Percentiles rank a stretch among this genome's conserved stretches.
These are phyloP conservation scores for Leucania comma DNA, from an alignment of 2,888 invertebrate genomes.

Conservation along the genomic window DNA sequence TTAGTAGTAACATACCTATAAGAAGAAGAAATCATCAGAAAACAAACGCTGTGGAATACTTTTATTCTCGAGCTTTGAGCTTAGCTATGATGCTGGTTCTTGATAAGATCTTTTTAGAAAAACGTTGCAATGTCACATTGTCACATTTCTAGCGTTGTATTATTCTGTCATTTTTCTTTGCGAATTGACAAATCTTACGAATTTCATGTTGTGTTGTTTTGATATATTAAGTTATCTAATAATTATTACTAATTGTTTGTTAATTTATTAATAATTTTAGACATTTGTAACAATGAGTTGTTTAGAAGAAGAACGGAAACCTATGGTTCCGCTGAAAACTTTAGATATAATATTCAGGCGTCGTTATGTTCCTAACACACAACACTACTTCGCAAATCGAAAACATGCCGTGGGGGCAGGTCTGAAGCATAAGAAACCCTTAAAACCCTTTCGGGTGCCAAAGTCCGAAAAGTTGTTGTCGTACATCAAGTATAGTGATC, in stretches of 20 bases:
- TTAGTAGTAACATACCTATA: neutral
- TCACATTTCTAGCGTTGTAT: neutral
- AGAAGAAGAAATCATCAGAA: neutral
- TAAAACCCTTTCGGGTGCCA: slow-evolving; percentile 81
- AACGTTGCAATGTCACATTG: slow-evolving; percentile 11
- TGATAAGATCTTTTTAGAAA: slow-evolving; percentile 6
- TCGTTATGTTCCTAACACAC: slow-evolving; percentile 86
- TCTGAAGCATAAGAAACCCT: slow-evolving; percentile 67
- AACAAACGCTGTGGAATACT: neutral
- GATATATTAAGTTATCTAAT: slow-evolving; percentile 4
- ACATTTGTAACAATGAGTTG: slow-evolving; percentile 64
- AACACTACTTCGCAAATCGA: slow-evolving; percentile 86
- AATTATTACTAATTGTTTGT: neutral
- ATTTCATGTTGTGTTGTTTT: slow-evolving; percentile 21
- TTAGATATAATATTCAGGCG: slow-evolving; percentile 86
- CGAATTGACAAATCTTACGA: slow-evolving; percentile 5
- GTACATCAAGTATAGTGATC: slow-evolving; percentile 86
- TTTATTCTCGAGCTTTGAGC: neutral
- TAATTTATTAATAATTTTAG: slow-evolving; percentile 3
- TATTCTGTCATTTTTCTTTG: slow-evolving; percentile 36
- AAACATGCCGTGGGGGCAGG: slow-evolving; percentile 76
- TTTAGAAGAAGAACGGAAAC: slow-evolving; percentile 79
- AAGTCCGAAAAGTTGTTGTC: slow-evolving; percentile 85
- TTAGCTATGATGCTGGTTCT: slow-evolving; percentile 16
- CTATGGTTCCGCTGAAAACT: slow-evolving; percentile 85